phyloP scores from a whole-genome alignment of 1,140 invertebrate genomes.

The Drosophila kepulauana region DNA sequence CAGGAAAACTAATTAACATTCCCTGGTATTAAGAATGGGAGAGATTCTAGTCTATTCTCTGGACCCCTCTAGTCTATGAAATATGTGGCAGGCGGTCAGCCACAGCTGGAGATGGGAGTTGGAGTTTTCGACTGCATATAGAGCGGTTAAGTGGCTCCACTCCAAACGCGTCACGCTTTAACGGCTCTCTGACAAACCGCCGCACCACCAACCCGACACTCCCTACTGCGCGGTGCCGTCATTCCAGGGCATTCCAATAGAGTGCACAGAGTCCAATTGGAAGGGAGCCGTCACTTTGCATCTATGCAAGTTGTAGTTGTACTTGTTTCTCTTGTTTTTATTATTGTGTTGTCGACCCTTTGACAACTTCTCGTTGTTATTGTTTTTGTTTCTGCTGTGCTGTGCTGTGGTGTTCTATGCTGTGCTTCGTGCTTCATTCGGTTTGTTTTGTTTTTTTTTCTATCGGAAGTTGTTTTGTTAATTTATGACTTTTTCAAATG shows the following conservation, averaged over 20 bases:
- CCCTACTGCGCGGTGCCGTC: background rate
- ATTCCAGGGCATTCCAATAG: conserved; percentile 23
- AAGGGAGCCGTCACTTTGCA: conserved; percentile 35
- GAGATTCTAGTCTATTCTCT: conserved; percentile 17
- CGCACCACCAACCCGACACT: conserved; percentile 14
- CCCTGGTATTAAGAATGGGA: conserved; percentile 6
- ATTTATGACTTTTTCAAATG: conserved; percentile 60
- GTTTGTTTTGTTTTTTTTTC: conserved; percentile 43
- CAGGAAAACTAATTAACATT: conserved; percentile 52
- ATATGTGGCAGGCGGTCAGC: conserved; percentile 58
- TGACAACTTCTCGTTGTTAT: conserved; percentile 43
- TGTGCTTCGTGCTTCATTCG: conserved; percentile 52
- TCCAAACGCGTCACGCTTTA: conserved; percentile 42
- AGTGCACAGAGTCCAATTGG: conserved; percentile 30
- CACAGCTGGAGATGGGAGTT: conserved; percentile 29
- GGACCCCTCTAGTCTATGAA: conserved; percentile 24
- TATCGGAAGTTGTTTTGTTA: conserved; percentile 62
- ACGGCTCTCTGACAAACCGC: conserved; percentile 38
- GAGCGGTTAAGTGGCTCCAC: conserved; percentile 40
- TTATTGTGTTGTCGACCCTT: conserved; percentile 41
- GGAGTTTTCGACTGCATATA: conserved; percentile 22
- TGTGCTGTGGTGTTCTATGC: background rate
- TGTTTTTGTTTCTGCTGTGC: conserved; percentile 31
- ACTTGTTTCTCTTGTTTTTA: conserved; percentile 19
- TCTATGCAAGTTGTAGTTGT: conserved; percentile 15